Conservation (phyloP, 2,888 invertebrate species). For the Myopa testacea region DNA sequence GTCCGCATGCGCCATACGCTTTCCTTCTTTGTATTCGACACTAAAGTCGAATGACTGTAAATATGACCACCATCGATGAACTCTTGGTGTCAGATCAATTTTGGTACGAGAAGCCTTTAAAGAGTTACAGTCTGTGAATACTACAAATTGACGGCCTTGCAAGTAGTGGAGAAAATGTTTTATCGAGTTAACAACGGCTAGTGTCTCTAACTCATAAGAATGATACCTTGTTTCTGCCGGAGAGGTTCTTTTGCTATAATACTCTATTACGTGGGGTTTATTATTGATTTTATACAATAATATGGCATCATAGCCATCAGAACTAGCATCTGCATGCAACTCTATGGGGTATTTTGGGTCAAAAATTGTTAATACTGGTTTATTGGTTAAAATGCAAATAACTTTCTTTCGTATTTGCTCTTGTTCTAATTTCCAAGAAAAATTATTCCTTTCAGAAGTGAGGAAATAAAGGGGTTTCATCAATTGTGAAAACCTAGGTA, state of each 20-base stretch:
- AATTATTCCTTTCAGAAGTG: conserved; percentile 6
- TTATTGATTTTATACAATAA: conserved; percentile 16
- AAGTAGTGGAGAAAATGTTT: conserved; percentile 49
- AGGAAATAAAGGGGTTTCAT: conserved; percentile 36
- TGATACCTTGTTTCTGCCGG: conserved; percentile 44
- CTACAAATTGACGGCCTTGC: conserved; percentile 39
- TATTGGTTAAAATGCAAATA: conserved; percentile 37
- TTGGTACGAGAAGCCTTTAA: conserved; percentile 41
- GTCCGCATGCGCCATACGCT: conserved; percentile 41
- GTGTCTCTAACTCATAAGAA: conserved; percentile 47
- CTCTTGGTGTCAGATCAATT: conserved; percentile 41
- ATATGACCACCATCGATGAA: conserved; percentile 45
- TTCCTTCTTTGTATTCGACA: conserved; percentile 40
- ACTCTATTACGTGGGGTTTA: conserved; percentile 33
- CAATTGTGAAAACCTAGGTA: conserved; percentile 32
- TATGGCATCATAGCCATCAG: conserved; percentile 23
- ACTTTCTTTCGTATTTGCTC: conserved; percentile 36
- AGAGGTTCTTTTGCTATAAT: conserved; percentile 42
- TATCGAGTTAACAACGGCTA: conserved; percentile 46
- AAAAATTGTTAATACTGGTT: conserved; percentile 47
- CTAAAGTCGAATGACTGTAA: conserved; percentile 43
- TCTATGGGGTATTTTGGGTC: conserved; percentile 45
- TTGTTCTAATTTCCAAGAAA: conserved; percentile 21
- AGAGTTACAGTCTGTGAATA: conserved; percentile 45
- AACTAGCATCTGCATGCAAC: conserved; percentile 45